Percentiles rank a stretch among this genome's conserved stretches.
Conservation (phyloP, 1,140 invertebrate genomes). For the Cydia fagiglandana region DNA sequence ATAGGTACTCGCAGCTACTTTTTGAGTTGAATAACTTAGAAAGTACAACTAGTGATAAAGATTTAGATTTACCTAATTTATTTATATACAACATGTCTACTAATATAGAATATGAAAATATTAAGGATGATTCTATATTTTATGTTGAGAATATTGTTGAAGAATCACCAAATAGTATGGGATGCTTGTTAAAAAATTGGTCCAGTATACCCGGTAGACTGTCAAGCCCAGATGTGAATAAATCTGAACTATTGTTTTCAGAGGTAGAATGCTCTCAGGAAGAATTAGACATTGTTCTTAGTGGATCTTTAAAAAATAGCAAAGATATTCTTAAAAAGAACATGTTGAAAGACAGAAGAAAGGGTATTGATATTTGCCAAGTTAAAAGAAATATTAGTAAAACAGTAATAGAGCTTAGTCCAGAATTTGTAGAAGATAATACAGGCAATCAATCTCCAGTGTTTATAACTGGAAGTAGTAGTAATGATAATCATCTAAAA, state of each 20-base stretch:
- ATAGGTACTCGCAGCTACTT: constrained; percentile 66
- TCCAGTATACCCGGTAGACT: constrained; percentile 72
- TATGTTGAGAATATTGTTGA: constrained; percentile 67
- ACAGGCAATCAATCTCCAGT: neutral
- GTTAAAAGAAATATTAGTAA: neutral
- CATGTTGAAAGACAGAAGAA: neutral
- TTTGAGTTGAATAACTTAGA: constrained; percentile 42
- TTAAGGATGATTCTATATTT: constrained; percentile 67
- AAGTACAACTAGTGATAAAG: constrained; percentile 20
- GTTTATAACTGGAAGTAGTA: neutral
- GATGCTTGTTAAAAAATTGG: constrained; percentile 74
- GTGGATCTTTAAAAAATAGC: constrained; percentile 49
- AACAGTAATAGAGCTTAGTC: constrained; percentile 5
- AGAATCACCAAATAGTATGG: constrained; percentile 56
- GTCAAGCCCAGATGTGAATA: constrained; percentile 56
- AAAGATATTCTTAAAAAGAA: constrained; percentile 48
- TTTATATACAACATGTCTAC: constrained; percentile 53
- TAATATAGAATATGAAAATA: constrained; percentile 52
- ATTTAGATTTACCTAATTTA: constrained; percentile 34
- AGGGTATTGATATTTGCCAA: neutral
- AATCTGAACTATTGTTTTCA: constrained; percentile 48
- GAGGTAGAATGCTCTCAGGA: constrained; percentile 57
- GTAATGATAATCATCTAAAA: neutral
- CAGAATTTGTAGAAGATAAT: constrained; percentile 8
- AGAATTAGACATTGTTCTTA: constrained; percentile 66